Evolutionary conservation across 2,888 invertebrate species (phyloP), one percentile per base, ranked within the genome.

Genomic region (Agrochola macilenta): DNA sequence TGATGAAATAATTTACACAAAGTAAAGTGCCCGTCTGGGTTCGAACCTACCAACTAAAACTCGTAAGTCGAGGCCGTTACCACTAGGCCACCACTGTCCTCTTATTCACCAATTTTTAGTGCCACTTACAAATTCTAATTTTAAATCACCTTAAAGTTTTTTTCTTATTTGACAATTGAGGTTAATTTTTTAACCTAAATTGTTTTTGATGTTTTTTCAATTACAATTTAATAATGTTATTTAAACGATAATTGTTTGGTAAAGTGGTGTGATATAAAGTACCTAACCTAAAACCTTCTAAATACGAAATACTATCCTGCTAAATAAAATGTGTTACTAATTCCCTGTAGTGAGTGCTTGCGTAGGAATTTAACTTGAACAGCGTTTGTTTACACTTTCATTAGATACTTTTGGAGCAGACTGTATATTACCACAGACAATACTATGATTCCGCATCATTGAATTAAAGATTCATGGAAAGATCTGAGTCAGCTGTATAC

Each of bases 401-500:
- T 20, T 20, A 61, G 9, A 20, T 30, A 0, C 0, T 35, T 20
- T 35, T 35, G 4, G 35, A 20, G 30, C 61, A 35, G 35, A 60
- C 4, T 60, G 8, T 30, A 60, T 9, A 20, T 66, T 73, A 57
- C 61, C 63, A 39, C 35, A 61, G 39, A 64, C 49, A 78, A 9
- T 58, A 30, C 72, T 17, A 64, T 60, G 52, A 73, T 74, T 78
- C 74, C 39, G 60, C 68, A 79, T 71, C 71, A 71, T 12, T 64
- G 39, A 35, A 17, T 26, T 14, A 68, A 12, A 69, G 23, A 61
- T 79, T 74, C 82, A 69, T 46, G 35, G 74, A 79, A 82, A 65
- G 20, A 3, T 5, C 60, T 83, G 82, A 82, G 26, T 82, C 82
- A 82, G 71, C 52, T 14, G 5, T 49, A 17, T 23, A 52, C 30